Evolutionary conservation across 2,797 vertebrate genomes (phyloP), one percentile per base, ranked within the genome.

Genomic region (Pristis pectinata): DNA sequence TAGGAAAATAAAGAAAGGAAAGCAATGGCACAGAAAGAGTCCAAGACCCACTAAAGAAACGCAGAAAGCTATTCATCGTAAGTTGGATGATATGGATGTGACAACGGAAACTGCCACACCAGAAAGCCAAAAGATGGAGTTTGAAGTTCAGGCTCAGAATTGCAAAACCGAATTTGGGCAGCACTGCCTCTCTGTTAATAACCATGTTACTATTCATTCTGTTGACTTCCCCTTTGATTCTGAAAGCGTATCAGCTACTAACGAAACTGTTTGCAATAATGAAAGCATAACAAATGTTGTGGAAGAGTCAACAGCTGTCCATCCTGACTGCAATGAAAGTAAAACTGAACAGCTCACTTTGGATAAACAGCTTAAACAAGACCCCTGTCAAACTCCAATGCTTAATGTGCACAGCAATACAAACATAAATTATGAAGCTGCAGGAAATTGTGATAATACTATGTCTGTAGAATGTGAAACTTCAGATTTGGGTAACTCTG

Each of bases 401-500:
- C 27, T 53, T 27, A 30, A 34, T 30, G 24, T 24, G 24, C 49
- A 56, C 44, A 13, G 0, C 0, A 64, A 22, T 61, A 64, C 61
- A 92, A 92, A 74, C 53, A 11, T 49, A 72, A 94, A 74, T 53
- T 17, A 7, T 94, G 92, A 76, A 56, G 59, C 19, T 61, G 41
- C 4, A 93, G 61, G 22, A 74, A 34, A 94, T 94, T 30, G 27
- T 8, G 30, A 19, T 4, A 53, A 94, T 76, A 41, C 41, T 6
- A n/a, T 56, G 44, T 94, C 70, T 76, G 70, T 74, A n/a, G 72
- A 19, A 30, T 94, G 27, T 94, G 70, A 53, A 76, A 49, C 44
- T 74, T 76, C 92, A 93, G 37, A 34, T 56, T 94, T 49, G 10
- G 70, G 76, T 74, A 94, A 34, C 92, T 49, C 92, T 76, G 17